These are phyloP conservation scores for Leptodirus hochenwartii DNA, from an alignment of 2,888 invertebrate species.

Conservation along the genomic window DNA sequence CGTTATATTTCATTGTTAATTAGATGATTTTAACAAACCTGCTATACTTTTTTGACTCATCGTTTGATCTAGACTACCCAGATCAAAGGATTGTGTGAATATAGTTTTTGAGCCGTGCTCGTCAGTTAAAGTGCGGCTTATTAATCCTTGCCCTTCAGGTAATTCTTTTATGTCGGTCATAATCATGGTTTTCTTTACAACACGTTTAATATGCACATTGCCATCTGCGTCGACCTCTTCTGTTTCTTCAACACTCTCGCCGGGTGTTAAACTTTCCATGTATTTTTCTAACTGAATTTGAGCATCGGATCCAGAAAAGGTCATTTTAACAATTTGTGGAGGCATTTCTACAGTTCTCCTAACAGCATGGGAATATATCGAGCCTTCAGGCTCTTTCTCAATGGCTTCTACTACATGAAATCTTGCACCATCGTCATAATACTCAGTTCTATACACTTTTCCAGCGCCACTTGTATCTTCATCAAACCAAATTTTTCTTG, in stretches of 20 bases:
- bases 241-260: conserved; percentile 31
- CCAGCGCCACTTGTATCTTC: conserved; percentile 21
- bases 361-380: conserved; percentile 28
- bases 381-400: conserved; percentile 24
- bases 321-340: conserved; percentile 31
- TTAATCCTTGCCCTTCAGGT: conserved; percentile 14
- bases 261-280: conserved; percentile 31
- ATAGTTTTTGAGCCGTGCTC: conserved; percentile 20
- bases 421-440: conserved; percentile 20
- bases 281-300: conserved; percentile 31
- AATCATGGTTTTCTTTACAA: conserved; percentile 30
- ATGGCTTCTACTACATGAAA: conserved; percentile 31
- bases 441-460: conserved; percentile 19
- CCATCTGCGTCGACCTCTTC: conserved; percentile 32
- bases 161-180: conserved; percentile 14
- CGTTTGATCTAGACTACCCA: too few relatives aligned
- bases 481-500: conserved; percentile 30
- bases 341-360: conserved; percentile 31
- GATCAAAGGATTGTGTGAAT: conserved; percentile 21
- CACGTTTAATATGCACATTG: conserved; percentile 32
- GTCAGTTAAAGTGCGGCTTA: conserved; percentile 18
- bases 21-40: conserved; percentile 19
- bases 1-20: too few relatives aligned
- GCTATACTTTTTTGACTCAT: too few relatives aligned
- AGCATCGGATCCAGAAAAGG: conserved; percentile 33